Evolutionary conservation across 92 coral and sea anemone genomes (phyloP), one percentile per base, ranked within the genome.

Genomic region (Chrysogorgia sp.): DNA sequence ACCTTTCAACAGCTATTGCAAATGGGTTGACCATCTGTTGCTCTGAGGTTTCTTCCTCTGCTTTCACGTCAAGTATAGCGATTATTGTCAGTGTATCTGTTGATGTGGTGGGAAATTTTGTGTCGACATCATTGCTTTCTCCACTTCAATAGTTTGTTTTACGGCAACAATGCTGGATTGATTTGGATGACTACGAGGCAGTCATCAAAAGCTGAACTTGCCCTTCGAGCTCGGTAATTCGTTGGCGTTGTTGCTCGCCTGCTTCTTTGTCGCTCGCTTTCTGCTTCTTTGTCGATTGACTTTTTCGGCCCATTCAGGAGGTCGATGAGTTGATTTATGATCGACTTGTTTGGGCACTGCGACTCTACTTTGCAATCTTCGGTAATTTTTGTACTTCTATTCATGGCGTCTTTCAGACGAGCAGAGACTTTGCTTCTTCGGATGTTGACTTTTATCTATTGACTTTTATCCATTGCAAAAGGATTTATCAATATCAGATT

Each of bases 1-100:
- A 28, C 45, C 26, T 77, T 77, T 23, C n/a, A 55, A 19, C 82
- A 77, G 68, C 37, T 40, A 47, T 77, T 77, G 13, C 74, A 77
- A 41, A 77, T 77, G 3, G 74, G 74, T 23, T 69, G 48, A 10
- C 74, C 74, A 33, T 77, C 82, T 22, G 40, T 29, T 20, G 75
- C n/a, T 23, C 75, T 37, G 10, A 50, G 60, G 21, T 62, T 77
- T 5, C 74, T 15, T 59, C 66, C 66, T 59, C 66, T 17, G 66
- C 69, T 14, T 1, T 67, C 74, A 10, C 53, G 33, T 7, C 33
- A 29, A 1, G 56, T 26, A 13, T 67, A 67, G 24, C 74, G 31
- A n/a, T 10, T 12, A 12, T 19, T 9, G 22, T 13, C n/a, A 24
- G 1, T 20, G 25, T 0, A 14, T 67, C 10, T 67, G 75, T 19